Base-by-base conservation (phyloP, 2,797 vertebrate species). In the Halcyon chelicuti region DNA sequence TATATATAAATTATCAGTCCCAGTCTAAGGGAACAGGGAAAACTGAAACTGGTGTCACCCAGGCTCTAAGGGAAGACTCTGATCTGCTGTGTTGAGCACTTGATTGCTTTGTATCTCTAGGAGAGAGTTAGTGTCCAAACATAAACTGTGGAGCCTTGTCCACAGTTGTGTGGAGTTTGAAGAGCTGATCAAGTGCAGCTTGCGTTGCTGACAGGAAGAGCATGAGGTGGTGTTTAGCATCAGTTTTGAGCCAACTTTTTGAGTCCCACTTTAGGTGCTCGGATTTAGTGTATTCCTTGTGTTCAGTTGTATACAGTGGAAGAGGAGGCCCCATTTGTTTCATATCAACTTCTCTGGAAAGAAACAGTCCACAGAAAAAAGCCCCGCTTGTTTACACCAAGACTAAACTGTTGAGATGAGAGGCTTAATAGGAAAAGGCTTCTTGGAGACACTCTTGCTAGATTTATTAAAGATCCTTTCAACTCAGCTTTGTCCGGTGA, bases 121-220 rank as follows among this genome's bases (percentile, higher is more conserved):
- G 51, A 23, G 73, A 9, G 73, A 11, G 39, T 17, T 35, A 7
- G n/a, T n/a, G 8, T 66, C 61, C 55, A 63, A 62, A 19, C 17
- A 7, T 0, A 5, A 29, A 3, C 31, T 2, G 1, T 35, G 65
- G 29, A 35, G 58, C 33, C 19, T 28, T 57, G 66, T 9, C 37
- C 12, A 5, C 3, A 1, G 8, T 5, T 35, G 22, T 12, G 29
- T 19, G 39, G n/a, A 10, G 1, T 10, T 54, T 55, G n/a, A 31
- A 58, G 35, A 35, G 65, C 61, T 72, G 67, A 5, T 22, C 2
- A 0, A 0, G 12, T 11, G 21, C 44, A 23, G 31, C 25, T 61
- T 57, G 40, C 0, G 0, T 10, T 52, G 49, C 1, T 25, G 29
- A 0, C 28, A 22, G 31, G 3, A 15, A 42, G 55, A 44, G 52